These are phyloP conservation scores for Nineta flava DNA, from an alignment of 2,888 invertebrate genomes.

Conservation along the genomic window DNA sequence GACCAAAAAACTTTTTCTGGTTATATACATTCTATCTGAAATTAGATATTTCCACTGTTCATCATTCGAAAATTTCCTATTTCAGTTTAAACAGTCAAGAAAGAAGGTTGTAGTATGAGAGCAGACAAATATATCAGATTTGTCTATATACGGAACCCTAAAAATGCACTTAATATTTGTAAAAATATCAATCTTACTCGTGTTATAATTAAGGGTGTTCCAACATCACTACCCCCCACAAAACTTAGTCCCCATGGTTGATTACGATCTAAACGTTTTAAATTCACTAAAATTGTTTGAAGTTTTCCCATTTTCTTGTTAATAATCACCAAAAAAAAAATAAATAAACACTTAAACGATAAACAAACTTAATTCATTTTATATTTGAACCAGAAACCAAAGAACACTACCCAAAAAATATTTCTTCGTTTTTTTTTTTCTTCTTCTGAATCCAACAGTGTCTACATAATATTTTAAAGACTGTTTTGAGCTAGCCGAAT, in stretches of 20 bases:
- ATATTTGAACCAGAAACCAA: too few species aligned
- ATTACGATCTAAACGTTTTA: slow-evolving; percentile 51
- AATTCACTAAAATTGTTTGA: slow-evolving; percentile 59
- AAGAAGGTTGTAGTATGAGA: too few species aligned
- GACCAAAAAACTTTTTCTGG: too few species aligned
- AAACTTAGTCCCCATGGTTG: slow-evolving; percentile 78
- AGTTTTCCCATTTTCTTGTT: slow-evolving; percentile 36
- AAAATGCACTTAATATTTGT: neutral
- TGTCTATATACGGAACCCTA: too few species aligned
- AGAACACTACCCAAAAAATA: neutral
- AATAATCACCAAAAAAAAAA: neutral
- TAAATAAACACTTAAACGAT: neutral
- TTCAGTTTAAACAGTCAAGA: too few species aligned
- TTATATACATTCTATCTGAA: too few species aligned
- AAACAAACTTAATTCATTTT: neutral
- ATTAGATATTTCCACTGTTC: too few species aligned
- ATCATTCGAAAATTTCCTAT: too few species aligned
- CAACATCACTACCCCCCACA: slow-evolving; percentile 73
- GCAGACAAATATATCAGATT: too few species aligned
- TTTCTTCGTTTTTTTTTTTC: too few species aligned
- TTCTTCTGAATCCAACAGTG: too few species aligned
- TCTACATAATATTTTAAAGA: neutral
- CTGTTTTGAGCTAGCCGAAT: too few species aligned
- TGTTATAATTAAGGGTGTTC: slow-evolving; percentile 74
- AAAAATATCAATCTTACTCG: slow-evolving; percentile 42